phyloP scores from a whole-genome alignment of 1,140 invertebrate genomes.

The Brachystomella parvula region DNA sequence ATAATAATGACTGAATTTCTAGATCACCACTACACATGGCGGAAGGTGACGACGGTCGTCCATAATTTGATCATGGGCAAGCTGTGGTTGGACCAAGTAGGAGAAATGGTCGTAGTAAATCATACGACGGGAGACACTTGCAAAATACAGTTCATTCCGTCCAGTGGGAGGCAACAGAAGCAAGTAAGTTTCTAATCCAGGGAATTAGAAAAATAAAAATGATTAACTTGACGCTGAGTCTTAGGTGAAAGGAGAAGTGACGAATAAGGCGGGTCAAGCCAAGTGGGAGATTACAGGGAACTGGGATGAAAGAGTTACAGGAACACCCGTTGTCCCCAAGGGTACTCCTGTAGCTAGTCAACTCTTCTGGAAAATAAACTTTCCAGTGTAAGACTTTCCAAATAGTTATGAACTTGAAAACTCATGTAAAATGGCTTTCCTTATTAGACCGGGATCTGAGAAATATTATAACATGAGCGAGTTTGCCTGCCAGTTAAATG shows the following conservation, averaged over 20 bases:
- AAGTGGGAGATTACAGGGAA: constrained; percentile 55
- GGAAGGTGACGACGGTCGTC: constrained; percentile 58
- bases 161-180: constrained; percentile 1
- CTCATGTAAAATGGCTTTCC: constrained; percentile 46
- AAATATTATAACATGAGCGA: constrained; percentile 55
- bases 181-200: not conserved
- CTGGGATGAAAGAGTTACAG: constrained; percentile 57
- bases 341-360: constrained; percentile 41
- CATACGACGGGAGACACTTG: constrained; percentile 40
- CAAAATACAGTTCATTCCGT: constrained; percentile 19
- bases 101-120: constrained; percentile 59
- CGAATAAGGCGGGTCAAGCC: constrained; percentile 48
- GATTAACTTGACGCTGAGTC: not conserved
- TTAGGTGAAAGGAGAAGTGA: constrained; percentile 56
- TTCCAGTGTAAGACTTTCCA: constrained; percentile 8
- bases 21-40: constrained; percentile 55
- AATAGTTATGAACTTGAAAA: constrained; percentile 42
- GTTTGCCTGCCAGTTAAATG: constrained; percentile 58
- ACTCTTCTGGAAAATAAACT: constrained; percentile 5
- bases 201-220: constrained; percentile 1
- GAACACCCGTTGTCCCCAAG: constrained; percentile 44
- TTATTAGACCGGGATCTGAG: constrained; percentile 41
- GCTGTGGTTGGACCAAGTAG: constrained; percentile 61
- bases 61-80: constrained; percentile 62
- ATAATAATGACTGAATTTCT: not conserved